Evolutionary conservation across 2,797 vertebrate genomes (phyloP).

Genomic region (Enteromius argenteus): DNA sequence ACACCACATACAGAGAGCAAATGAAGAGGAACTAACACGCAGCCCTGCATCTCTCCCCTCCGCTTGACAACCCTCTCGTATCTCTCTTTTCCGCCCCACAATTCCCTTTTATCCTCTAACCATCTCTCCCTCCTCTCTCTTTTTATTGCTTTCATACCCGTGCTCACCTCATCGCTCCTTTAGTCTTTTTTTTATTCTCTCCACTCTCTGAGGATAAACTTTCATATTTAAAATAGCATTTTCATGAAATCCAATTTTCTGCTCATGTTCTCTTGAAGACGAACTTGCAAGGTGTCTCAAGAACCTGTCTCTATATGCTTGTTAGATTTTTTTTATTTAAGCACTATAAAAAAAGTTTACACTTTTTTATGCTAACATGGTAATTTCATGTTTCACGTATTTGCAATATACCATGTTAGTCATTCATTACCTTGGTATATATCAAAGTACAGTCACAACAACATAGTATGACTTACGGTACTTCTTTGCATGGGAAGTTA

Average conservation of each 20-base stretch:
- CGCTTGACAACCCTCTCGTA: slow-evolving; percentile 30
- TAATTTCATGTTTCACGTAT: not conserved
- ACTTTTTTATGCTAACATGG: not conserved
- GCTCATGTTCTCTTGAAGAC: not conserved
- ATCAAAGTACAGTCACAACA: not conserved
- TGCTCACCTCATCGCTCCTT: slow-evolving; percentile 37
- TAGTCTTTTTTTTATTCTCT: slow-evolving; percentile 62
- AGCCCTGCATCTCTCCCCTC: slow-evolving; percentile 54
- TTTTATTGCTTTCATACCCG: slow-evolving; percentile 41
- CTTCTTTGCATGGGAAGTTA: not conserved
- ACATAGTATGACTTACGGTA: not conserved
- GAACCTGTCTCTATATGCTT: not conserved
- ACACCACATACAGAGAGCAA: slow-evolving; percentile 60
- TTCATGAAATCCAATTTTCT: slow-evolving; percentile 26
- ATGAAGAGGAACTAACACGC: slow-evolving; percentile 70
- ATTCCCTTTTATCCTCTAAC: slow-evolving; percentile 50
- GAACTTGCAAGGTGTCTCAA: slow-evolving; percentile 2
- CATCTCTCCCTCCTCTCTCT: slow-evolving; percentile 41
- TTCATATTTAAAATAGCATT: slow-evolving; percentile 27
- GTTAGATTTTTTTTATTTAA: not conserved
- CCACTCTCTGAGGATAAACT: slow-evolving; percentile 1
- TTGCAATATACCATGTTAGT: not conserved
- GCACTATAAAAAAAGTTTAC: not conserved
- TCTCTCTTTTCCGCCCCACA: slow-evolving; percentile 37
- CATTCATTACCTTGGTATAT: not conserved